phyloP scores from a whole-genome alignment of 2,888 invertebrate genomes.

The Oscheius sp. region DNA sequence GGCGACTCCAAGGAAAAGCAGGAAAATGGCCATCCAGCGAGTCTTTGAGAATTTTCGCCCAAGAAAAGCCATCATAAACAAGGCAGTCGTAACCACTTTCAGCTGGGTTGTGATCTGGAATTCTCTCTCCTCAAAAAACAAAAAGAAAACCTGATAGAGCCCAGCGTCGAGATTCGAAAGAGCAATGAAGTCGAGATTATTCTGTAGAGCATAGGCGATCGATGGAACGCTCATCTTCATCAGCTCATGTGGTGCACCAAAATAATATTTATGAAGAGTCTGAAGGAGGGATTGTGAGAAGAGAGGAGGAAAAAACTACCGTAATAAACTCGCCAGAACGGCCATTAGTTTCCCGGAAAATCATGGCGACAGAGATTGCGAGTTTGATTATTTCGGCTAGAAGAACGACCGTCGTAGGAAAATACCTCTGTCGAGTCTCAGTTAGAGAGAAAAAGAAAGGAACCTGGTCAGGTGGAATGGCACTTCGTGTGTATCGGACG shows the following conservation, averaged over 20 bases:
- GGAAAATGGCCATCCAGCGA: constrained; percentile 68
- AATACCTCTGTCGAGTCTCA: constrained; percentile 49
- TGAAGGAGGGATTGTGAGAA: constrained; percentile 29
- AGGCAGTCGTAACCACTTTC: constrained; percentile 71
- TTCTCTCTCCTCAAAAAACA: background rate
- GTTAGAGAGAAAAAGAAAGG: background rate
- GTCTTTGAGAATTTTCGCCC: constrained; percentile 65
- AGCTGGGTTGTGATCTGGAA: constrained; percentile 69
- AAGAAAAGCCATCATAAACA: constrained; percentile 70
- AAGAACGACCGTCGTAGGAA: constrained; percentile 66
- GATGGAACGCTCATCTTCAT: constrained; percentile 70
- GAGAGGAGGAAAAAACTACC: no score
- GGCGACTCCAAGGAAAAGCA: constrained; percentile 69
- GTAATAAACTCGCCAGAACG: constrained; percentile 28
- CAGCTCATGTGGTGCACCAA: constrained; percentile 67
- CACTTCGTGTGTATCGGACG: constrained; percentile 67
- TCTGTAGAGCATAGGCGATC: constrained; percentile 69
- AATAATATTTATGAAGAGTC: constrained; percentile 57
- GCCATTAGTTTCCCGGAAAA: constrained; percentile 53
- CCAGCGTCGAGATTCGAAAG: constrained; percentile 69
- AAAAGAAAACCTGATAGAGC: constrained; percentile 65
- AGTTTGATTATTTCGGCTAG: constrained; percentile 66
- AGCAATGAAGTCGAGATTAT: constrained; percentile 70
- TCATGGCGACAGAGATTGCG: constrained; percentile 56
- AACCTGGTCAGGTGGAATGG: constrained; percentile 51